Base-by-base conservation (phyloP, 2,888 invertebrate genomes). In the Orthonychiurus folsomi region DNA sequence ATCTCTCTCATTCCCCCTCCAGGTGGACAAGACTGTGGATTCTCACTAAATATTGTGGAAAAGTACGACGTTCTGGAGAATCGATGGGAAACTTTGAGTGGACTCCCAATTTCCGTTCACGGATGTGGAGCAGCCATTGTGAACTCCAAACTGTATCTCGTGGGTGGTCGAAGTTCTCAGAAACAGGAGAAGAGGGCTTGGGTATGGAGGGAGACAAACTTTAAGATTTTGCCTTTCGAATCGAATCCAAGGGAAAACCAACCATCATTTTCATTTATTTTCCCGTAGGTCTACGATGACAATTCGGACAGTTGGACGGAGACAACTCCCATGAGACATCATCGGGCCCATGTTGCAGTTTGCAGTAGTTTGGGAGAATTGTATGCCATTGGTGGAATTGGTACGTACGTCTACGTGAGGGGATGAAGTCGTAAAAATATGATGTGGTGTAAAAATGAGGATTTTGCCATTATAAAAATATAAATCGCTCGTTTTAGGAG, bases 301-400 rank as follows among this genome's bases (percentile, higher is more conserved):
- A 68, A 73, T 37, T 59, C 66, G 1, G 73, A 73, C 57, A 62
- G 56, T 52, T 76, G 75, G 75, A 67, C 68, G 59, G 72, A 71
- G 50, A 69, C 73, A 26, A 66, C 71, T 15, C 66, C 74, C 15
- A 75, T 76, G 75, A 69, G 57, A 52, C 63, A 63, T 26, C 69
- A 70, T 47, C 66, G 76, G 60, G 72, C 68, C n/a, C 73, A 74
- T 67, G 63, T 73, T 56, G 74, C 75, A n/a, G 72, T 74, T 48
- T 73, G 72, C 37, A 68, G 73, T 24, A 71, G 73, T 50, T 71
- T 73, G 57, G 75, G 76, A 18, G 67, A 73, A 25, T 60, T 76
- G 37, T 76, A 73, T 66, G 74, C 74, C 3, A 66, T 74, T 24
- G 76, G 76, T 12, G 75, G 75, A 62, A 65, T 74, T 54, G 73